Percentiles rank a stretch among this genome's conserved stretches.
These are phyloP conservation scores for Enteromius paludinosus DNA, from an alignment of 2,797 vertebrate species.

Conservation along the genomic window DNA sequence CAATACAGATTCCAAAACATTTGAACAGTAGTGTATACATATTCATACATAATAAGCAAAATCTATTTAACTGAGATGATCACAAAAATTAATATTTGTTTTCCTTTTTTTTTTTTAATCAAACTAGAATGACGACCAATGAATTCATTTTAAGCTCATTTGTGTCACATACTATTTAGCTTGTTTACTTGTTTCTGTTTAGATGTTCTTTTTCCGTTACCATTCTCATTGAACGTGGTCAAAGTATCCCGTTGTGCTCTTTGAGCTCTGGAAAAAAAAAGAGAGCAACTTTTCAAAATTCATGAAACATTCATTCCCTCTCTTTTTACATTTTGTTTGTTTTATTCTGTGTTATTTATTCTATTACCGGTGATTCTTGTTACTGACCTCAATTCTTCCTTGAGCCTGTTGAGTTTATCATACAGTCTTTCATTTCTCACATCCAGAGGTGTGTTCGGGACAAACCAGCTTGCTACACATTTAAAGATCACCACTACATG, in stretches of 20 bases:
- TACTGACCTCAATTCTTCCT: slow-evolving; percentile 74
- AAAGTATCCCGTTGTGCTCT: slow-evolving; percentile 2
- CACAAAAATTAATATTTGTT: neutral
- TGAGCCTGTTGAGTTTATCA: slow-evolving; percentile 77
- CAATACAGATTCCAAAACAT: neutral
- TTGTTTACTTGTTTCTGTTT: slow-evolving; percentile 12
- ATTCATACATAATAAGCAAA: neutral
- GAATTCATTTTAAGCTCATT: neutral
- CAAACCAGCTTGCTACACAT: slow-evolving; percentile 89
- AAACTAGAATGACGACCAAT: neutral
- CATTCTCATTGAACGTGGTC: slow-evolving; percentile 5
- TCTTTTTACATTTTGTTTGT: neutral
- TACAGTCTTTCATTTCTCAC: slow-evolving; percentile 85
- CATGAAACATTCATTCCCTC: neutral
- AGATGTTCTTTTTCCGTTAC: neutral
- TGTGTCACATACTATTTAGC: slow-evolving; percentile 23
- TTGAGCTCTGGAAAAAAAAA: neutral
- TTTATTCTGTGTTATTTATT: neutral
- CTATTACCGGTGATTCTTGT: neutral
- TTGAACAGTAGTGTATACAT: neutral
- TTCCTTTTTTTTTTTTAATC: neutral
- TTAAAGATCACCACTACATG: slow-evolving; percentile 91
- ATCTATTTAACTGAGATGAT: neutral
- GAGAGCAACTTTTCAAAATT: neutral
- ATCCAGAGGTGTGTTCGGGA: slow-evolving; percentile 83